Percentiles rank a stretch among this genome's conserved stretches.
phyloP scores from a whole-genome alignment of 1,140 invertebrate species.

The Penaeus indicus region DNA sequence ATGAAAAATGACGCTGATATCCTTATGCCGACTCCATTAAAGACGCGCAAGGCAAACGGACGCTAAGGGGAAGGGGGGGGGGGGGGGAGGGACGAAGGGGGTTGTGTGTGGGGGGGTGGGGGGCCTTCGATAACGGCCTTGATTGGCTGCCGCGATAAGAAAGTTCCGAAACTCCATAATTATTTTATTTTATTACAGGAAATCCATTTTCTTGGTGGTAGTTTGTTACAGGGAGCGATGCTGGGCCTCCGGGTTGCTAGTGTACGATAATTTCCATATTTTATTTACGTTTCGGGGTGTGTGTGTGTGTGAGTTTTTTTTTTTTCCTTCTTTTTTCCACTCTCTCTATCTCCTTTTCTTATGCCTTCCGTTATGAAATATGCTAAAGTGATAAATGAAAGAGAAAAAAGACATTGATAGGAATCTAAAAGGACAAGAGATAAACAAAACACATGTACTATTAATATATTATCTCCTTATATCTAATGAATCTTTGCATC shows the following conservation, averaged over 20 bases:
- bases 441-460: no score
- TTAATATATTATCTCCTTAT: no score
- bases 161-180: slow-evolving; percentile 59
- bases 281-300: not conserved
- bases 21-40: slow-evolving; percentile 55
- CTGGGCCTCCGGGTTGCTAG: slow-evolving; percentile 6
- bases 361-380: no score
- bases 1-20: slow-evolving; percentile 56
- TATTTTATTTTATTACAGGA: slow-evolving; percentile 62
- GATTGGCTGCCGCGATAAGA: slow-evolving; percentile 56
- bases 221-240: slow-evolving; percentile 49
- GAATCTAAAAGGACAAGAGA: no score
- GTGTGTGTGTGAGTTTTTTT: not conserved
- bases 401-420: not conserved
- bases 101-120: no score
- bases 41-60: slow-evolving; percentile 47
- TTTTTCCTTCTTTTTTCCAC: not conserved
- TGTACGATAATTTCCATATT: slow-evolving; percentile 33
- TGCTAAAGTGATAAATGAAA: no score
- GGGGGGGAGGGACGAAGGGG: no score
- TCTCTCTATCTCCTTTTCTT: no score
- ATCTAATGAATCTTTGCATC: no score
- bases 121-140: slow-evolving; percentile 45
- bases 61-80: not conserved
- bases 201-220: slow-evolving; percentile 59